Evolutionary conservation across 1,140 invertebrate species (phyloP).

Genomic region (Harpegnathos saltator): DNA sequence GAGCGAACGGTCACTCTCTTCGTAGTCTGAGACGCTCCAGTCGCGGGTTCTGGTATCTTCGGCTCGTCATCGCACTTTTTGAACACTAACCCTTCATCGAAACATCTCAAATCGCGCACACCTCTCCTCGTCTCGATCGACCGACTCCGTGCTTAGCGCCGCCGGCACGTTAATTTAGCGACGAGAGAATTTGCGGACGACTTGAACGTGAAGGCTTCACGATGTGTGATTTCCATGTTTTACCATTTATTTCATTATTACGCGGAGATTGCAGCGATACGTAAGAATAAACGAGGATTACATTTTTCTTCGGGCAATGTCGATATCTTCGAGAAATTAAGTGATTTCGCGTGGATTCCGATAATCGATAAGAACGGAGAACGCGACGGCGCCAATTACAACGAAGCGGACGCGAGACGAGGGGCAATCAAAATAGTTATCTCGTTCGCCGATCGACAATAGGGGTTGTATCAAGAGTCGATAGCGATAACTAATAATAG

Average conservation of each 20-base stretch:
- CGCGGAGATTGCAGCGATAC: background rate
- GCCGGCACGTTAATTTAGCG: conserved; percentile 13
- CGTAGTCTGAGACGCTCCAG: background rate
- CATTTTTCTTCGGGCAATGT: background rate
- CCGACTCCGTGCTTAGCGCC: background rate
- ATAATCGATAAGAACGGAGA: background rate
- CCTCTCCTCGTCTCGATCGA: conserved; percentile 39
- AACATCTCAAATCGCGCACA: conserved; percentile 65
- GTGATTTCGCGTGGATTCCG: conserved; percentile 12
- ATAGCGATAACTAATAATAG: conserved; percentile 82
- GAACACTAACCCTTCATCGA: conserved; percentile 54
- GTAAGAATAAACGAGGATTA: background rate
- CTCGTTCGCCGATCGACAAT: conserved; percentile 73
- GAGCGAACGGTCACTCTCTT: background rate
- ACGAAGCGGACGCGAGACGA: conserved; percentile 51
- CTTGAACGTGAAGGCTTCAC: background rate
- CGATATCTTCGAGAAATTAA: conserved; percentile 12
- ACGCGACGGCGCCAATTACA: conserved; percentile 20
- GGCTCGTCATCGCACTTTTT: conserved; percentile 64
- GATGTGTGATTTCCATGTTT: too few relatives aligned
- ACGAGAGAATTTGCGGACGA: conserved; percentile 1
- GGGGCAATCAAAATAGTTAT: conserved; percentile 75
- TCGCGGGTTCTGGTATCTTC: conserved; percentile 37
- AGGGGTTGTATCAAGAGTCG: conserved; percentile 75
- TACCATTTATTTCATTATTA: too few relatives aligned